A percentile compares a stretch with the other conserved stretches of the same genome.
Evolutionary conservation across 2,888 invertebrate genomes (phyloP).

Genomic region (Doris montereyensis): DNA sequence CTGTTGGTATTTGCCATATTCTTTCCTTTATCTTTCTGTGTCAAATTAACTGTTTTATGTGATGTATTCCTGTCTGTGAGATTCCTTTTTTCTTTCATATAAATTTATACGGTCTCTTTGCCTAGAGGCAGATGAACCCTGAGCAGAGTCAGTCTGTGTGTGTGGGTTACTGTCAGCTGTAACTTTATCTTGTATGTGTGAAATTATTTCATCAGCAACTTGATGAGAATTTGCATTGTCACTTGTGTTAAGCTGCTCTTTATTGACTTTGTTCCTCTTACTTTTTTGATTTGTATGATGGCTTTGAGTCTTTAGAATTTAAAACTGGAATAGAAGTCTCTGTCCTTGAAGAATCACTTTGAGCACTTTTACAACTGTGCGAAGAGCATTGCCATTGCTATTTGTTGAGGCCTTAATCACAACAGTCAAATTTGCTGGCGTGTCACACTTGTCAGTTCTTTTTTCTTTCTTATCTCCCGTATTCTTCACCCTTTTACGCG

Average conservation of each 20-base stretch:
- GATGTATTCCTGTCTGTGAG: background rate
- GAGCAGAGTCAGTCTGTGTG: too few relatives aligned
- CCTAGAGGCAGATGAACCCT: too few relatives aligned
- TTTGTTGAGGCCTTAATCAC: background rate
- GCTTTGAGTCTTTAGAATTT: too few relatives aligned
- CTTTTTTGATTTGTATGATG: background rate
- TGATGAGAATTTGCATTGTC: background rate
- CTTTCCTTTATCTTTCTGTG: background rate
- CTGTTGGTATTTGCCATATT: background rate
- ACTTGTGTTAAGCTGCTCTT: too few relatives aligned
- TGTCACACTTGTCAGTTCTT: background rate
- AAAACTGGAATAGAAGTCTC: too few relatives aligned
- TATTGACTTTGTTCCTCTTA: too few relatives aligned
- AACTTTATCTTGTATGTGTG: too few relatives aligned
- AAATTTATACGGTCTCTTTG: too few relatives aligned
- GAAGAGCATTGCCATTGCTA: slow-evolving; percentile 28
- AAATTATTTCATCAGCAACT: background rate
- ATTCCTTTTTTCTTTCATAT: background rate
- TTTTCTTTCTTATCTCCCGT: background rate
- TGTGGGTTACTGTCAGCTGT: too few relatives aligned
- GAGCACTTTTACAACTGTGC: too few relatives aligned
- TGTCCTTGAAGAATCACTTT: too few relatives aligned
- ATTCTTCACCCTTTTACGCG: background rate
- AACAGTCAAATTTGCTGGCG: background rate
- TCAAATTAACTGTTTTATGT: background rate